These are phyloP conservation scores for Bubo blakistoni DNA, from an alignment of 2,113 vertebrate genomes.

Conservation along the genomic window DNA sequence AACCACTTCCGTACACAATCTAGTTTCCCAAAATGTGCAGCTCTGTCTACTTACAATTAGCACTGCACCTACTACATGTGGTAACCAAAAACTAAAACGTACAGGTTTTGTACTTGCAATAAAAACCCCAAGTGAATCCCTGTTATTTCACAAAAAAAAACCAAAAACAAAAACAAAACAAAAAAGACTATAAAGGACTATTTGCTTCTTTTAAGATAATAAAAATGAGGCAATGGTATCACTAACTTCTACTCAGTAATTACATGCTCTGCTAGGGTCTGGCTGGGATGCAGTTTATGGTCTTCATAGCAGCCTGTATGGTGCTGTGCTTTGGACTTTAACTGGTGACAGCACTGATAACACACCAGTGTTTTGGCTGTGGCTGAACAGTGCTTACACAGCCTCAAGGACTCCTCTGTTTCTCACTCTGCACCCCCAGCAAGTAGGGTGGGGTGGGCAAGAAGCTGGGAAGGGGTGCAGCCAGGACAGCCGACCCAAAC, in stretches of 20 bases:
- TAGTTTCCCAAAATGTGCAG: neutral
- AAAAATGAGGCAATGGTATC: neutral
- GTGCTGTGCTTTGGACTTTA: neutral
- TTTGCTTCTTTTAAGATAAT: neutral
- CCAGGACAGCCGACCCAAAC: fast-evolving
- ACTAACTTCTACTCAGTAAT: neutral
- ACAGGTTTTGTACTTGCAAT: neutral
- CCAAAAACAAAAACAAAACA: neutral
- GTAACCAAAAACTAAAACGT: neutral
- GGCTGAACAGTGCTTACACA: neutral
- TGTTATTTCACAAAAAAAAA: neutral
- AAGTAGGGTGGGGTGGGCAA: neutral
- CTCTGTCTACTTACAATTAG: neutral
- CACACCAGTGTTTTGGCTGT: neutral
- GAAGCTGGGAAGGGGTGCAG: neutral
- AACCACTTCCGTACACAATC: neutral
- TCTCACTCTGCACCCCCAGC: neutral
- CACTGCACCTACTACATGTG: neutral
- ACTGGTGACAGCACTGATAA: neutral
- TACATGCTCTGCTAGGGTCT: neutral
- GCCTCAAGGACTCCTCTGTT: neutral
- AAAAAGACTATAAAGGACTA: neutral
- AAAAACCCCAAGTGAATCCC: neutral
- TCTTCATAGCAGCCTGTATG: neutral
- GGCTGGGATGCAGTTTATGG: neutral